Evolutionary conservation across 2,888 invertebrate species (phyloP), one percentile per base, ranked within the genome.

Genomic region (Clostera curtula): DNA sequence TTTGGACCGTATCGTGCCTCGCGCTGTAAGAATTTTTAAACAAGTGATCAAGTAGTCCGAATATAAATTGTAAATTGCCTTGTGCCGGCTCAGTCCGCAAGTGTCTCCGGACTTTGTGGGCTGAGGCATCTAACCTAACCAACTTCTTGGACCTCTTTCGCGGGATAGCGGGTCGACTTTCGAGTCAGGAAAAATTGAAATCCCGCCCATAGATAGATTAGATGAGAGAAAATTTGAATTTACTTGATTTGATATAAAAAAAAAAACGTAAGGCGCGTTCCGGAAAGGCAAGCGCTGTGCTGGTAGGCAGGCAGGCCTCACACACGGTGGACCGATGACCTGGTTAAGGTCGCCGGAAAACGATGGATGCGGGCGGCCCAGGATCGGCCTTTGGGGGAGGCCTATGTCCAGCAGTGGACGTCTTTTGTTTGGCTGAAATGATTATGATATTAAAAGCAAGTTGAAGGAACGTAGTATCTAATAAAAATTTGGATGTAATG

Each of bases 1-100:
- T 36, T 21, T 11, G 14, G 15, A 14, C 13, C 13, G 22, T 28
- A 40, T 25, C 44, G n/a, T 67, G 46, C 48, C 61, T 53, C 61
- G 48, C 63, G 61, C 54, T 59, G 41, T 36, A 32, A 41, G 49
- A 43, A 44, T 49, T 43, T 45, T 43, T 34, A 10, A 5, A 10
- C 24, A 27, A 7, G 7, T 11, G 15, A 25, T 40, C 48, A 40
- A 37, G 67, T 14, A 61, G 79, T 5, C 15, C 21, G 14, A 10
- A 4, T 5, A 5, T 1, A 11, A 3, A 1, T 0, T 0, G 0
- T 0, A 3, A 1, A 3, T 2, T 12, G 82, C 87, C 82, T 86
- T 85, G 76, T 75, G 89, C 89, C 90, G 89, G 90, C 90, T 91
- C 91, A 88, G 88, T 90, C 90, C 88, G 86, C 87, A 86, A 86